Evolutionary conservation across 2,797 vertebrate species (phyloP), one percentile per base, ranked within the genome.

Genomic region (Ctenopoma kingsleyae): DNA sequence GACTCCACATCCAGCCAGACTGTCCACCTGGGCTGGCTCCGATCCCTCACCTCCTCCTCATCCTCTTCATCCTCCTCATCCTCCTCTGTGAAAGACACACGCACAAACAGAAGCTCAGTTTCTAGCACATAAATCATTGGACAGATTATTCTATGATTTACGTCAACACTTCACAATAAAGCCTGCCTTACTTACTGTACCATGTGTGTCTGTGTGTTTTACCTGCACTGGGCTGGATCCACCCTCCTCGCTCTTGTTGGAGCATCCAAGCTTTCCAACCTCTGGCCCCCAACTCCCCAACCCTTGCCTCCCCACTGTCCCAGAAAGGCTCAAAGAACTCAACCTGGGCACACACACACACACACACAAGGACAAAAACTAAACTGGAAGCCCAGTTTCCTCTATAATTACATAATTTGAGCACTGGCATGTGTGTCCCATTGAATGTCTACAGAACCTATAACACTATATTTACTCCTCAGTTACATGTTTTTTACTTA

Each of bases 271-370:
- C 94, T 63, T 93, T 95, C 98, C 98, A 99, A 55, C 98, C 98
- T 65, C 95, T 94, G 54, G 97, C 96, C 0, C 95, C 97, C 47
- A 91, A 90, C 91, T 99, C 98, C 62, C 98, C 97, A 27, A 97
- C 91, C 43, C 97, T 94, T 7, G 96, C 95, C 78, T 99, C 98
- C 52, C 97, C 97, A 0, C 98, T 98, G 88, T 99, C 98, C 98
- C 98, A 99, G 67, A 99, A 99, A 0, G 98, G 95, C 88, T 99
- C 98, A 80, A 99, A 99, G 92, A 99, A 99, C 38, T 99, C 97
- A 25, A 95, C 96, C 98, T 99, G 67, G 30, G 27, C 23, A 73
- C 11, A 6, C 6, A 62, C 6, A 51, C 6, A 74, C 8, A 41
- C 15, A 41, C 6, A 41, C 2, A 16, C 9, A 35, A 16, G 35